Evolutionary conservation across 1,140 invertebrate species (phyloP), one percentile per base, ranked within the genome.

Genomic region (Centruroides vittatus): DNA sequence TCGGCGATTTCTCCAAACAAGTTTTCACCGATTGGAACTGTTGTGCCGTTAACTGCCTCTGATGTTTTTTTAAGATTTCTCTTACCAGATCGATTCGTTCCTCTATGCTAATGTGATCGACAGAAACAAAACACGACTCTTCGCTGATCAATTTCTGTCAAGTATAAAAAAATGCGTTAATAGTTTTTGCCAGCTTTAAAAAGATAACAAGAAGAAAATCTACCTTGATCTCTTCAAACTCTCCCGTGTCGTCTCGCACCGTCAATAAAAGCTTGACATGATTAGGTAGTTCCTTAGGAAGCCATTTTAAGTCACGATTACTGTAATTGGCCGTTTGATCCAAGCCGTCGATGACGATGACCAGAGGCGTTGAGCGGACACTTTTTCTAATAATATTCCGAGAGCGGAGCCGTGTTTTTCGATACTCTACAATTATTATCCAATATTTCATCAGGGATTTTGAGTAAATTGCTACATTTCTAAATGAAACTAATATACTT

Each of bases 201-300:
- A 23, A 23, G 51, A 5, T 7, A 53, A 53, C 8, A 7, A 8
- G 51, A 7, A 53, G 7, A 36, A 36, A 35, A 52, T n/a, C 49
- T 47, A 63, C 69, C 64, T 72, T 72, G 34, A 82, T 70, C 47
- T 73, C 70, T 6, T 69, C 60, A 68, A 75, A 71, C 67, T 75
- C 71, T 68, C 76, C 62, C 58, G 72, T 73, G 61, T 73, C 77
- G 70, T 84, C 80, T 53, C 80, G 79, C 57, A 84, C 79, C 2
- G 85, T 86, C 54, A 88, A 68, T 36, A 88, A 80, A 61, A 89
- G 73, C 72, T 85, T 86, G 36, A 85, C 80, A 68, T 83, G 82
- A 55, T 79, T 75, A 4, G 84, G 84, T 55, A 88, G 73, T 51
- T 79, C 75, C 13, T 75, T 72, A 4, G 85, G 85, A 59, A 89